Conservation (phyloP, 2,113 vertebrate genomes). For the Cottus gobio region DNA sequence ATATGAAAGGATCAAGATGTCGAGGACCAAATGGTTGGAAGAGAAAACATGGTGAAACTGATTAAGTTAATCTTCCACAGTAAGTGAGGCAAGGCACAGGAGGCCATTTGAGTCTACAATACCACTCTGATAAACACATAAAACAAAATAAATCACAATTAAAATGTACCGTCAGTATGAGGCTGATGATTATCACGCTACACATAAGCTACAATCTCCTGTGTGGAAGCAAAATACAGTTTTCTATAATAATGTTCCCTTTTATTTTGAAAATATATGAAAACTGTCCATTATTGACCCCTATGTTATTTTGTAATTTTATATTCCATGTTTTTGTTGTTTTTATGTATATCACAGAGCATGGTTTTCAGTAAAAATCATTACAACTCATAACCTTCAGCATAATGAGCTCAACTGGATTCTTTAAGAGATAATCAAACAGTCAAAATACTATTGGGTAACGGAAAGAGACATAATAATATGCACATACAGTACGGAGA, state of each 20-base stretch:
- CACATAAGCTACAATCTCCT: neutral
- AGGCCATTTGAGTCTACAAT: neutral
- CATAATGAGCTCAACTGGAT: slow-evolving; percentile 13
- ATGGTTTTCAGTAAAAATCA: slow-evolving; percentile 1
- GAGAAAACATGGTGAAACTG: slow-evolving; percentile 15
- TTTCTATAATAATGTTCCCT: neutral
- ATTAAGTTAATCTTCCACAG: slow-evolving; percentile 16
- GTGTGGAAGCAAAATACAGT: neutral
- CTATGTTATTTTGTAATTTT: neutral
- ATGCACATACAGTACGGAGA: slow-evolving; percentile 60
- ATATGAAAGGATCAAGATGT: slow-evolving; percentile 34
- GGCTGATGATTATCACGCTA: slow-evolving; percentile 4
- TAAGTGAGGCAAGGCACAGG: slow-evolving; percentile 8
- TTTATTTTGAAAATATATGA: slow-evolving; percentile 18
- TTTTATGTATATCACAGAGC: neutral
- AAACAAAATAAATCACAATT: too few relatives aligned
- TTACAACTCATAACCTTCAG: slow-evolving; percentile 43
- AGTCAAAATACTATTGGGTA: neutral
- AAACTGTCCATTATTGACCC: neutral
- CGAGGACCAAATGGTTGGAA: slow-evolving; percentile 7
- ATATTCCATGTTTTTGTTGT: neutral
- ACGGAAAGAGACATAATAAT: slow-evolving; percentile 12
- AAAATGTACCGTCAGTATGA: slow-evolving; percentile 3
- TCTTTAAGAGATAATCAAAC: slow-evolving; percentile 28
- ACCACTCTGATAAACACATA: slow-evolving; percentile 11